Conservation (phyloP, 2,888 invertebrate species). For the Acleris sparsana region DNA sequence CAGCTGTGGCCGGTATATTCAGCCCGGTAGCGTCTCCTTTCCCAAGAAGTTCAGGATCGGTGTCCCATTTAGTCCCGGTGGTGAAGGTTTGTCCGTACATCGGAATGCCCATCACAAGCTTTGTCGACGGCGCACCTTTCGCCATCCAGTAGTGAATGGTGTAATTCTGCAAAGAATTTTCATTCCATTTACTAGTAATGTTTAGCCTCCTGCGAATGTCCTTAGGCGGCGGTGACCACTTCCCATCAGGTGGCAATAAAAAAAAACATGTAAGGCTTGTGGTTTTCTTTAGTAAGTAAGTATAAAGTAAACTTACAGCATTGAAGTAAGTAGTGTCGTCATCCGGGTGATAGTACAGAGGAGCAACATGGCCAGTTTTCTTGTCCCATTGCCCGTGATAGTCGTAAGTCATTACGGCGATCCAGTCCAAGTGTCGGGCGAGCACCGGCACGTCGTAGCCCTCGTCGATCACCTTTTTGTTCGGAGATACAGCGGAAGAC, state of each 20-base stretch:
- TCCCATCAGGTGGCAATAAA: too few relatives aligned
- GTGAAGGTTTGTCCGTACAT: slow-evolving; percentile 94
- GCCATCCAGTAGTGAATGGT: slow-evolving; percentile 95
- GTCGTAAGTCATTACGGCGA: slow-evolving; percentile 96
- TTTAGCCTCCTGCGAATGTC: too few relatives aligned
- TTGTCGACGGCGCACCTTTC: slow-evolving; percentile 91
- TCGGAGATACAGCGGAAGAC: slow-evolving; percentile 94
- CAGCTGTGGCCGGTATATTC: slow-evolving; percentile 89
- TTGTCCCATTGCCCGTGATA: slow-evolving; percentile 97
- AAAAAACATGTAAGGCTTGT: too few relatives aligned
- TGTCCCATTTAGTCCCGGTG: slow-evolving; percentile 56
- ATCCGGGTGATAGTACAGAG: slow-evolving; percentile 91
- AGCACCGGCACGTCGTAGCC: slow-evolving; percentile 92
- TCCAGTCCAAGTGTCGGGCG: slow-evolving; percentile 92
- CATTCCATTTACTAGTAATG: too few relatives aligned
- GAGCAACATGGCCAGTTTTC: slow-evolving; percentile 95
- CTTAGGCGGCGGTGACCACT: too few relatives aligned
- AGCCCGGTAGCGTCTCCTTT: slow-evolving; percentile 85
- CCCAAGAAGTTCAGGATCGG: slow-evolving; percentile 61
- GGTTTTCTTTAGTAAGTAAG: too few relatives aligned
- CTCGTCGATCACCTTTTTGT: slow-evolving; percentile 93
- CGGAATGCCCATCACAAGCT: slow-evolving; percentile 94
- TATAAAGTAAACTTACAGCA: slow-evolving; percentile 82
- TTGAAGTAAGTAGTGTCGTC: slow-evolving; percentile 93
- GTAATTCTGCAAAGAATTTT: slow-evolving; percentile 88